A percentile compares a stretch with the other conserved stretches of the same genome.
Conservation (phyloP, 2,888 invertebrate genomes). For the Torymus aiolomorphi region DNA sequence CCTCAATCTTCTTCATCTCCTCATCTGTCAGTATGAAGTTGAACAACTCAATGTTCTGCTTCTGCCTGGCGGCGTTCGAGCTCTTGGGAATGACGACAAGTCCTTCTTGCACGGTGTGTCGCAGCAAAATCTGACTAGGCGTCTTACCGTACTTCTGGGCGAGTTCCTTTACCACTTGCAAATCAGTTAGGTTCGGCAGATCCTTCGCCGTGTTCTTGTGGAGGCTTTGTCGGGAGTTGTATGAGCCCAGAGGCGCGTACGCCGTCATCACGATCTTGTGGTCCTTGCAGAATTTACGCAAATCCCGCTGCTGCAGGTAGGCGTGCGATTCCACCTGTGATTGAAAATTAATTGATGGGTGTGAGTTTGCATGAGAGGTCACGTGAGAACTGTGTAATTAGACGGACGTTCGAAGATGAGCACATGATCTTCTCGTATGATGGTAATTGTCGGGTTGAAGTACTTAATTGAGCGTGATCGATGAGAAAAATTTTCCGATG, state of each 20-base stretch:
- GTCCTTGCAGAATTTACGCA: slow-evolving; percentile 80
- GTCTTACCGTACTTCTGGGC: slow-evolving; percentile 80
- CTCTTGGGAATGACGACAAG: slow-evolving; percentile 88
- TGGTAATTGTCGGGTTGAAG: too few species aligned
- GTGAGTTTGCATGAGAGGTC: too few species aligned
- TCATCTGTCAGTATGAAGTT: slow-evolving; percentile 79
- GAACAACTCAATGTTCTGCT: slow-evolving; percentile 83
- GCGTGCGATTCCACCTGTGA: slow-evolving; percentile 84
- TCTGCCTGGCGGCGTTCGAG: slow-evolving; percentile 81
- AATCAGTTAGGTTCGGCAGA: slow-evolving; percentile 79
- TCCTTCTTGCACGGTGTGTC: slow-evolving; percentile 82
- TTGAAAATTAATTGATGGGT: background rate
- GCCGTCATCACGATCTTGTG: slow-evolving; percentile 83
- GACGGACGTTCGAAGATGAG: too few species aligned
- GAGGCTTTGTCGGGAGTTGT: slow-evolving; percentile 78
- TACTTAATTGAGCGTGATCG: too few species aligned
- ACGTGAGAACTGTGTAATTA: too few species aligned
- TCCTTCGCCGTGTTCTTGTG: slow-evolving; percentile 67
- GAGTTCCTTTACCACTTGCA: slow-evolving; percentile 79
- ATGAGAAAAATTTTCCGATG: too few species aligned
- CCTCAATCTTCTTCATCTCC: slow-evolving; percentile 78
- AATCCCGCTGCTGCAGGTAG: slow-evolving; percentile 83
- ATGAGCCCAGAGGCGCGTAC: slow-evolving; percentile 84
- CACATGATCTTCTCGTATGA: too few species aligned
- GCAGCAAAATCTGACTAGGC: slow-evolving; percentile 83